A percentile compares a stretch with the other conserved stretches of the same genome.
phyloP scores from a whole-genome alignment of 2,113 vertebrate species.

The Phodopus roborovskii region DNA sequence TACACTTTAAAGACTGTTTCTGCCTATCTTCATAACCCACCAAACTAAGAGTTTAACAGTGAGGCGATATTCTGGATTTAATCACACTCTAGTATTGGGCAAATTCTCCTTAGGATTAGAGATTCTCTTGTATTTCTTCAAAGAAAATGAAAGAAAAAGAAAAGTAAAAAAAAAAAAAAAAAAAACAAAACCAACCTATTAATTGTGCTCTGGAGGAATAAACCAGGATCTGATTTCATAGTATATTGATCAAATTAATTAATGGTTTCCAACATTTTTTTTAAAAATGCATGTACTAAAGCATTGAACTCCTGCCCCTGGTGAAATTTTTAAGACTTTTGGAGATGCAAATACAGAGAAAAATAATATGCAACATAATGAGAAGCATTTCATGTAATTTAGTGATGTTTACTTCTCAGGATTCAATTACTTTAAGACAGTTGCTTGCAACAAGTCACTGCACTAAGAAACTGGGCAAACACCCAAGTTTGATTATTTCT shows the following conservation, averaged over 20 bases:
- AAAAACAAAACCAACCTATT: not conserved
- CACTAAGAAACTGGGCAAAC: conserved; percentile 70
- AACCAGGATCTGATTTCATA: conserved; percentile 50
- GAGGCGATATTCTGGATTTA: conserved; percentile 18
- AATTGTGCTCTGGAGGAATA: conserved; percentile 44
- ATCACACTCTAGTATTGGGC: conserved; percentile 26
- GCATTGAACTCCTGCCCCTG: conserved; percentile 45
- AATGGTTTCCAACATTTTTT: conserved; percentile 64
- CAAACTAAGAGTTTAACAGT: not conserved
- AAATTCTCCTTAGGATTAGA: conserved; percentile 11
- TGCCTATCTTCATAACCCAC: not conserved
- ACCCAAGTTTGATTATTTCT: conserved; percentile 57
- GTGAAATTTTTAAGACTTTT: conserved; percentile 22
- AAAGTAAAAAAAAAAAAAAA: not conserved
- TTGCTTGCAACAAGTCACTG: conserved; percentile 58
- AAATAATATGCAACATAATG: conserved; percentile 71
- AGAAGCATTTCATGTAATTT: conserved; percentile 70
- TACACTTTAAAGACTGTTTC: not conserved
- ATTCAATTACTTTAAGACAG: conserved; percentile 72
- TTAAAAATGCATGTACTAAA: conserved; percentile 41
- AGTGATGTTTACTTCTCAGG: conserved; percentile 64
- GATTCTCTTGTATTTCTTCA: conserved; percentile 18
- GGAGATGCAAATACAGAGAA: conserved; percentile 24
- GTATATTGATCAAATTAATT: conserved; percentile 68
- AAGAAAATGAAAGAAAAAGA: not conserved